Evolutionary conservation across 1,140 invertebrate species (phyloP), one percentile per base, ranked within the genome.

Genomic region (Drosophila bipectinata): DNA sequence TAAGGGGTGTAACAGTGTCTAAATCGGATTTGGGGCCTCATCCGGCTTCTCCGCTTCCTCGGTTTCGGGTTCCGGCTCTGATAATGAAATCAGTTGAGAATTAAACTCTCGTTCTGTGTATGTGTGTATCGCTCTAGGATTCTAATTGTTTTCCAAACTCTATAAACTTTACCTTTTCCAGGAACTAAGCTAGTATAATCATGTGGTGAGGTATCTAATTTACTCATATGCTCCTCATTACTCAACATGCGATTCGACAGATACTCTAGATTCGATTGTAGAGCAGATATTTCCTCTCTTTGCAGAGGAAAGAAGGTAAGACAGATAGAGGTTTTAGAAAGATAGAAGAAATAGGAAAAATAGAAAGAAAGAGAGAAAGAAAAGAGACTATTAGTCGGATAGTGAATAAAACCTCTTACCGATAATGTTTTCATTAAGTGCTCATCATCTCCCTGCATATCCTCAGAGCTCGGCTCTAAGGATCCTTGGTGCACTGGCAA

Each of bases 261-360:
- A 89, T 90, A 92, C 79, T 93, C 92, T 92, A 93, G 91, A 92
- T 92, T 93, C 91, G 92, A 93, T 92, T 93, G 93, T 92, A 93
- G 91, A 90, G 92, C 90, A 79, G 92, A 93, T 93, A 93, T 93
- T 92, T 93, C 93, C 91, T 92, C 92, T 92, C 93, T 93, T 37
- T 6, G 4, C 1, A 10, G 9, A 14, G 9, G n/a, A 9, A 49
- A 0, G 34, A 37, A n/a, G 12, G 0, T 9, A 4, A 44, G 9
- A 15, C 21, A 21, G 15, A 41, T 24, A 55, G 28, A n/a, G 15
- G 30, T 30, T 15, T 15, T 14, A 41, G 10, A 48, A n/a, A 54
- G 12, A 61, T 24, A 49, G 14, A 12, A 15, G 18, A 47, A 47
- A 10, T 10, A 71, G 59, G 75, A 55, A 14, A 3, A 57, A 44